Evolutionary conservation across 2,113 vertebrate genomes (phyloP), one percentile per base, ranked within the genome.

Genomic region (Elephas maximus): DNA sequence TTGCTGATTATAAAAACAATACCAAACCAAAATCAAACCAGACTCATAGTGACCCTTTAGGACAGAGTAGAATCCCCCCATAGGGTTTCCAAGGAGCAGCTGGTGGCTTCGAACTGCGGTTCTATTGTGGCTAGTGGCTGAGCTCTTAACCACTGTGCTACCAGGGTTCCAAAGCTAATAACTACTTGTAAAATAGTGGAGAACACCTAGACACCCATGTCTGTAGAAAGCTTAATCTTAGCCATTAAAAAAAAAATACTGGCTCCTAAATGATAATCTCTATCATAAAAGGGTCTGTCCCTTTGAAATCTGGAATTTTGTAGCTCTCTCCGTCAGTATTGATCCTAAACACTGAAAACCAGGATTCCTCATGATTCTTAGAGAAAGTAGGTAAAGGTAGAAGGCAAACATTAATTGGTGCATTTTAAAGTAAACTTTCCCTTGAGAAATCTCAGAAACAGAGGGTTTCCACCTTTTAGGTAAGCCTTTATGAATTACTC

Each of bases 401-500:
- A 51, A 73, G 8, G 30, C 26, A 10, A 93, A 41, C 6, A 8
- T 41, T 67, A 69, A 67, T 44, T 45, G 67, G 26, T 33, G 6
- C 9, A 28, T 4, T 20, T 88, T n/a, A 82, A 41, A 86, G 60
- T 97, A 84, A 94, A 57, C 30, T 81, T 67, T 48, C 17, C 8
- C 41, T 84, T 67, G 41, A 76, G 63, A 93, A 86, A 86, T 41
- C 62, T 48, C 44, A 88, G 33, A 62, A 87, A 63, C 30, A 91
- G 37, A 81, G 60, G n/a, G 41, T 48, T 44, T 28, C 90, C 77
- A 91, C 45, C 65, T 74, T 88, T 44, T 88, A 62, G 23, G 12
- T 37, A 93, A 94, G 63, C 2, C 33, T 92, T 89, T 94, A 69
- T 86, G 90, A 96, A 71, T 45, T 41, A 74, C 63, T 84, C 63